Evolutionary conservation across 2,113 vertebrate genomes (phyloP), one percentile per base, ranked within the genome.

Genomic region (Donacobius atricapilla): DNA sequence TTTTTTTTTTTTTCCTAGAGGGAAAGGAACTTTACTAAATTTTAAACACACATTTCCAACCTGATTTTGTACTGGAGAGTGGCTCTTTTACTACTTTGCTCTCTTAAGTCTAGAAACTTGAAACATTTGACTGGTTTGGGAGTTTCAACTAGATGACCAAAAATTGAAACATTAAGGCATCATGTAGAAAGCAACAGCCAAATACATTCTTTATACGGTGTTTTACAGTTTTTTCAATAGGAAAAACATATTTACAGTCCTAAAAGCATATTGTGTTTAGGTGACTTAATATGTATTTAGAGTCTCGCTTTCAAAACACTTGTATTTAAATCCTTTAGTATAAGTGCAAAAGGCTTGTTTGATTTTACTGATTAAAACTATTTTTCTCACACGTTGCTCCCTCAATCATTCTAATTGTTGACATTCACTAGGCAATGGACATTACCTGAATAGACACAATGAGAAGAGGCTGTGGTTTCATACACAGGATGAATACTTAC

Each of bases 401-500:
- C 37, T 71, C n/a, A 24, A 22, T 64, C 54, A 77, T 80, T 91
- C 58, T 27, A 60, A 83, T 15, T 40, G 66, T 13, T 20, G 1
- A 4, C 12, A 33, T 31, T 71, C 63, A 73, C 17, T 66, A 44
- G 40, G 53, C 58, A 88, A 63, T 33, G 39, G 44, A 9, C 40
- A n/a, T 73, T 40, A 45, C 31, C 58, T 77, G 45, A 83, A 63
- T 0, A 70, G 85, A 70, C 31, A 64, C 35, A 45, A 39, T 11
- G 14, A 80, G 54, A 83, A 71, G 76, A 47, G 42, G 57, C 37
- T 81, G 75, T 72, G 57, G 23, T 86, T 91, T 79, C 57, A 30
- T 8, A 66, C 1, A 6, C 8, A n/a, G 10, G 17, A 37, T 7
- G 44, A 53, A 23, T 45, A 89, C 93, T 93, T 87, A 99, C 99